Conservation (phyloP, 1,140 invertebrate species). For the Pogonognathellus flavescens region DNA sequence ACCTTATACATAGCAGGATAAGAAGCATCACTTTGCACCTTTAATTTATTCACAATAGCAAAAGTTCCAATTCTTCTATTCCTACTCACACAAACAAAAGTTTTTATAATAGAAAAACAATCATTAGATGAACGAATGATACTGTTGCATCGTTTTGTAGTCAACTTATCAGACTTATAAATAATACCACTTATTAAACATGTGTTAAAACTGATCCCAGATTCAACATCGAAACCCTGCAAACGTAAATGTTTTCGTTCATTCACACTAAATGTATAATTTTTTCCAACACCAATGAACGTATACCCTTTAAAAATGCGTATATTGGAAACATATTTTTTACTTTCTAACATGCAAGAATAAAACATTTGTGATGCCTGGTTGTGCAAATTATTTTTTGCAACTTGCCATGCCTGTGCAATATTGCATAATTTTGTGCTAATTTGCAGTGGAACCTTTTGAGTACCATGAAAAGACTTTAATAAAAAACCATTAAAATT, state of each 20-base stretch:
- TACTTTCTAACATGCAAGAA: neutral
- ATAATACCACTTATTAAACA: neutral
- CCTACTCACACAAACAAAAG: neutral
- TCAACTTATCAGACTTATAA: neutral
- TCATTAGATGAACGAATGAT: neutral
- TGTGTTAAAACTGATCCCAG: neutral
- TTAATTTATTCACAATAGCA: neutral
- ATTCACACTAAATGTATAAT: neutral
- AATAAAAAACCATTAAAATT: slow-evolving; percentile 56
- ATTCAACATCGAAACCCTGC: neutral
- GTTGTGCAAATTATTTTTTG: neutral
- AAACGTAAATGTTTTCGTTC: neutral
- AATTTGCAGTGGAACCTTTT: slow-evolving; percentile 9
- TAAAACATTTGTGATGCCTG: neutral
- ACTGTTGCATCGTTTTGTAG: neutral
- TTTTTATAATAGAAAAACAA: neutral
- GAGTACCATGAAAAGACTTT: slow-evolving; percentile 36
- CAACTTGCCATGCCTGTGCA: neutral
- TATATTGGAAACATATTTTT: neutral
- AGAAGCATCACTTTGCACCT: neutral
- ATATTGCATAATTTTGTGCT: neutral
- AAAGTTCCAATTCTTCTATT: neutral
- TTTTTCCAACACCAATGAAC: neutral
- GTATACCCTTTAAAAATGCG: neutral
- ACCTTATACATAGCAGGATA: neutral